phyloP scores from a whole-genome alignment of 2,888 invertebrate genomes.

The Aelia acuminata region DNA sequence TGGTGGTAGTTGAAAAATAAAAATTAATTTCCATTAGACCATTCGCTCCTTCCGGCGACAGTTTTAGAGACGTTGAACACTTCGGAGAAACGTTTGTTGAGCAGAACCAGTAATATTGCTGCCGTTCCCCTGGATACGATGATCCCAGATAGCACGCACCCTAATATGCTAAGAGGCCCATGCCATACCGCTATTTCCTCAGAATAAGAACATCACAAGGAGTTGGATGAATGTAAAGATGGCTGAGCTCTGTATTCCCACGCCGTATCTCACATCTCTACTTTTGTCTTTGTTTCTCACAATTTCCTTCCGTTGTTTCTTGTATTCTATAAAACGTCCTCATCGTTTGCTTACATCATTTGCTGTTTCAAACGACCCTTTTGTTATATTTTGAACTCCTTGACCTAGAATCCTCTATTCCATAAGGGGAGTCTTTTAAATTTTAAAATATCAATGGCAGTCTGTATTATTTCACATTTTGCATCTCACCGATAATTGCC shows the following conservation, averaged over 20 bases:
- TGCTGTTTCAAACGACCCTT: background rate
- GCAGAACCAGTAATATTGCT: too few relatives aligned
- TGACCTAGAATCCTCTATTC: background rate
- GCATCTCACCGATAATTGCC: too few relatives aligned
- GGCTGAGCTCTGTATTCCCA: background rate
- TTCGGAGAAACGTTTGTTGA: too few relatives aligned
- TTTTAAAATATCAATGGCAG: too few relatives aligned
- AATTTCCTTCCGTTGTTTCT: slow-evolving; percentile 4
- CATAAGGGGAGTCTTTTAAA: too few relatives aligned
- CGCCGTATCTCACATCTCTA: background rate
- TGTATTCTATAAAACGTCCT: background rate
- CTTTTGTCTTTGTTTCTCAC: slow-evolving; percentile 34
- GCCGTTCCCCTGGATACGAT: background rate
- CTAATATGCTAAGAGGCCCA: background rate
- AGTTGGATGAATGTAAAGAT: slow-evolving; percentile 38
- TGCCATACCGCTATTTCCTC: background rate
- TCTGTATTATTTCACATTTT: too few relatives aligned
- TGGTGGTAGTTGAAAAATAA: too few relatives aligned
- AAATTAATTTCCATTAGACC: too few relatives aligned
- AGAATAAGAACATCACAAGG: background rate
- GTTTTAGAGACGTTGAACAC: too few relatives aligned
- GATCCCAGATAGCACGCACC: background rate
- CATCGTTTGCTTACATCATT: background rate
- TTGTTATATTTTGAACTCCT: background rate
- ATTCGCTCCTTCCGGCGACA: too few relatives aligned